Evolutionary conservation across 2,888 invertebrate genomes (phyloP).

Genomic region (Allygus modestus): DNA sequence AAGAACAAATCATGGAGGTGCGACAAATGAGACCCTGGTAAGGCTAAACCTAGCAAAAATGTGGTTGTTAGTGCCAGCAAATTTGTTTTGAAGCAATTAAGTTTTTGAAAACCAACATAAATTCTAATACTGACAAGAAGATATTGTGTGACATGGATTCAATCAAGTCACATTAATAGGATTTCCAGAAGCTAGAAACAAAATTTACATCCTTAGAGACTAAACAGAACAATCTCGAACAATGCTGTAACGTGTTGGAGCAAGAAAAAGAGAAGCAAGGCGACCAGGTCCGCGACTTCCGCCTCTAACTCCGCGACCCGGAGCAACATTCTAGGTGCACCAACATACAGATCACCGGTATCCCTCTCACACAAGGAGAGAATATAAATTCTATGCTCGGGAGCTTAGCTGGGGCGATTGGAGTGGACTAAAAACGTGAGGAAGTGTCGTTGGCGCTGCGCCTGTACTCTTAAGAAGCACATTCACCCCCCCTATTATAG

Average conservation of each 20-base stretch:
- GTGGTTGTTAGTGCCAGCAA: neutral
- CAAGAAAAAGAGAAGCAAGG: neutral
- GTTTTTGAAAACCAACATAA: neutral
- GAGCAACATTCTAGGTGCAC: conserved; percentile 28
- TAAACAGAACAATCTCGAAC: neutral
- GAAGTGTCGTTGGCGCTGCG: conserved; percentile 56
- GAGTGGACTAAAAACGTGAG: neutral
- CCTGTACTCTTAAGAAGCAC: neutral
- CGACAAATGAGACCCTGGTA: neutral
- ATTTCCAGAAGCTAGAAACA: neutral
- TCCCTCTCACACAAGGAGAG: conserved; percentile 23
- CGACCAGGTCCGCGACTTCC: neutral
- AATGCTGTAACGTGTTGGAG: neutral
- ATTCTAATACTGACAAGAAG: conserved; percentile 8
- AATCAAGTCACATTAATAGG: neutral
- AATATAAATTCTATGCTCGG: neutral
- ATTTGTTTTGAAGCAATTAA: neutral
- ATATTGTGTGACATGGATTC: neutral
- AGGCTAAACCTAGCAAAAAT: neutral
- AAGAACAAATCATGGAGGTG: conserved; percentile 15
- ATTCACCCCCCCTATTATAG: conserved; percentile 10
- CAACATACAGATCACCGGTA: conserved; percentile 38
- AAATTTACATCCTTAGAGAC: neutral
- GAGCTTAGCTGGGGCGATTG: neutral
- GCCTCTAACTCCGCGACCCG: neutral